These are phyloP conservation scores for Aphidius colemani DNA, from an alignment of 2,888 invertebrate species.

Conservation along the genomic window DNA sequence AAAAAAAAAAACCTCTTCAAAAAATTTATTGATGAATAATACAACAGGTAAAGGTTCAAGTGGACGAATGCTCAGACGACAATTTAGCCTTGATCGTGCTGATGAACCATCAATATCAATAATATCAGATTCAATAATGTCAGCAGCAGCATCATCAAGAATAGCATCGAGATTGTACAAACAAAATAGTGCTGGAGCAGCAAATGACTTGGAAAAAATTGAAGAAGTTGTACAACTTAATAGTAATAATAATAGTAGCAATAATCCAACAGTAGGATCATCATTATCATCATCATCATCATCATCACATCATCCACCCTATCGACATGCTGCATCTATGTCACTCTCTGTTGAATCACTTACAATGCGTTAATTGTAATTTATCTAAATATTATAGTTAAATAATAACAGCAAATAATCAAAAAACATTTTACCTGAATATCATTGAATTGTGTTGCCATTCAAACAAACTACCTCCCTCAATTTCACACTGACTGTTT, in stretches of 20 bases:
- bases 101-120: constrained; percentile 61
- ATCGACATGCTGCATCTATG: constrained; percentile 55
- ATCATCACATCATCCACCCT: constrained; percentile 39
- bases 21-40: neutral
- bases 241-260: too few species aligned
- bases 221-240: constrained; percentile 65
- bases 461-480: constrained; percentile 40
- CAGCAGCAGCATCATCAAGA: constrained; percentile 7
- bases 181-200: constrained; percentile 72
- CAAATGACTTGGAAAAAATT: constrained; percentile 71
- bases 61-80: constrained; percentile 66
- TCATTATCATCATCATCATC: constrained; percentile 21
- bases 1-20: too few species aligned
- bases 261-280: constrained; percentile 35
- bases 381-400: neutral
- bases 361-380: constrained; percentile 45
- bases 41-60: constrained; percentile 36
- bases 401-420: constrained; percentile 15
- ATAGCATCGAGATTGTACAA: constrained; percentile 62
- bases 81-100: constrained; percentile 73
- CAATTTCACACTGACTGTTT: neutral
- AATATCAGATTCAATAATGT: constrained; percentile 29
- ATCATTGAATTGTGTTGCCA: constrained; percentile 32
- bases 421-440: constrained; percentile 20
- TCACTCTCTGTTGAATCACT: constrained; percentile 59